phyloP scores from a whole-genome alignment of 2,888 invertebrate species.

The Apantesis nais region DNA sequence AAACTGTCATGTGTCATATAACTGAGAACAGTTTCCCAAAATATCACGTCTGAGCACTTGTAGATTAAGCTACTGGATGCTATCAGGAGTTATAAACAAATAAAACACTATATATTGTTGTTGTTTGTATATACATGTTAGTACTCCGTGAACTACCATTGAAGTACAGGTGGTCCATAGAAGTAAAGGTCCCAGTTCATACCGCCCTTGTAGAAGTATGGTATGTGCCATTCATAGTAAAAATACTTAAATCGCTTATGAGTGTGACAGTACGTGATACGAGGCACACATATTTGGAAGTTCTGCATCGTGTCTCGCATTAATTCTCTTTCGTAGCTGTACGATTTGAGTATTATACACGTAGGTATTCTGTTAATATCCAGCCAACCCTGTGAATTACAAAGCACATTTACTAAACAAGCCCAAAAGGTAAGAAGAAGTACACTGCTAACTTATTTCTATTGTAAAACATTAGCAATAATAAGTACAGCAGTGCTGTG shows the following conservation, averaged over 20 bases:
- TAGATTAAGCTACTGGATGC: not conserved
- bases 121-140: not conserved
- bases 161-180: not conserved
- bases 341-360: conserved; percentile 3
- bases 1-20: no score
- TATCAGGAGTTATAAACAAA: not conserved
- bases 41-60: not conserved
- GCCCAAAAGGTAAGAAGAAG: not conserved
- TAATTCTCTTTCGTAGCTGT: not conserved
- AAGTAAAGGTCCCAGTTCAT: conserved; percentile 17
- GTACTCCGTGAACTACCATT: not conserved
- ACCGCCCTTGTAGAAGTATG: not conserved
- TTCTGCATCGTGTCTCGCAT: not conserved
- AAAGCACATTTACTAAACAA: not conserved
- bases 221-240: conserved; percentile 16
- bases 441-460: no score
- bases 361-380: conserved; percentile 9
- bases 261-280: conserved; percentile 14
- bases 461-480: no score
- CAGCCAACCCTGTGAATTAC: conserved; percentile 8
- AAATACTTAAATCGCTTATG: conserved; percentile 12
- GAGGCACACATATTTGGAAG: conserved; percentile 11
- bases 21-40: not conserved
- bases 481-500: no score
- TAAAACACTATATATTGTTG: not conserved